phyloP scores from a whole-genome alignment of 2,888 invertebrate species.

The Hirudinaria manillensis region DNA sequence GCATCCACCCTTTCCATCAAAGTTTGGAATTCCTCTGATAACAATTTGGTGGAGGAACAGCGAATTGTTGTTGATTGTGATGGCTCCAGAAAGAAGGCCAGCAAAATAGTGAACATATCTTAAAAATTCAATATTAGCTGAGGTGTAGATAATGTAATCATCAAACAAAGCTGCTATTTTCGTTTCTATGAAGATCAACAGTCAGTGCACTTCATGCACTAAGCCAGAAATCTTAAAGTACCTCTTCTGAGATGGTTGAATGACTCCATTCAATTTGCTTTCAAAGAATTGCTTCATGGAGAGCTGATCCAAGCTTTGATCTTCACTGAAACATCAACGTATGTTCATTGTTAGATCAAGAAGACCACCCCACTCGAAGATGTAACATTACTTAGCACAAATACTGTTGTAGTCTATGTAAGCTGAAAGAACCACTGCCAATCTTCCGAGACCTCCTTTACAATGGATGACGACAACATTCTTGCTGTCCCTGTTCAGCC shows the following conservation, averaged over 20 bases:
- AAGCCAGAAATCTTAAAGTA: slow-evolving; percentile 48
- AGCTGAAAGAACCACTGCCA: slow-evolving; percentile 80
- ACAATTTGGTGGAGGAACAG: slow-evolving; percentile 79
- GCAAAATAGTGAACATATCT: slow-evolving; percentile 89
- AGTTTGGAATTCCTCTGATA: slow-evolving; percentile 75
- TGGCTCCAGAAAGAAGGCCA: slow-evolving; percentile 78
- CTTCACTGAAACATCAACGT: slow-evolving; percentile 55
- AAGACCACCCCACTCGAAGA: background rate
- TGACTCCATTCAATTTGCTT: slow-evolving; percentile 67
- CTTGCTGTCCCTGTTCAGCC: slow-evolving; percentile 75
- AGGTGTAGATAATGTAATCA: background rate
- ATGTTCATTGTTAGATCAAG: background rate
- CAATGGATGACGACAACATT: slow-evolving; percentile 82
- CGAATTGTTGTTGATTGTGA: slow-evolving; percentile 79
- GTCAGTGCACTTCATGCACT: background rate
- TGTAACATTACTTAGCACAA: slow-evolving; percentile 62
- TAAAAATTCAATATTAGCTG: slow-evolving; percentile 42
- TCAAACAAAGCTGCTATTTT: background rate
- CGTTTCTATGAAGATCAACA: background rate
- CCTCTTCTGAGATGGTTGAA: slow-evolving; percentile 71
- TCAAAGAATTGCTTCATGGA: slow-evolving; percentile 86
- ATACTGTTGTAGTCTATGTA: slow-evolving; percentile 91
- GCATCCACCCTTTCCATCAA: slow-evolving; percentile 60
- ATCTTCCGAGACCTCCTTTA: slow-evolving; percentile 76
- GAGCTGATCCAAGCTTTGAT: slow-evolving; percentile 75